These are phyloP conservation scores for Oncopodura yosiiana DNA, from an alignment of 1,140 invertebrate genomes.

Conservation along the genomic window DNA sequence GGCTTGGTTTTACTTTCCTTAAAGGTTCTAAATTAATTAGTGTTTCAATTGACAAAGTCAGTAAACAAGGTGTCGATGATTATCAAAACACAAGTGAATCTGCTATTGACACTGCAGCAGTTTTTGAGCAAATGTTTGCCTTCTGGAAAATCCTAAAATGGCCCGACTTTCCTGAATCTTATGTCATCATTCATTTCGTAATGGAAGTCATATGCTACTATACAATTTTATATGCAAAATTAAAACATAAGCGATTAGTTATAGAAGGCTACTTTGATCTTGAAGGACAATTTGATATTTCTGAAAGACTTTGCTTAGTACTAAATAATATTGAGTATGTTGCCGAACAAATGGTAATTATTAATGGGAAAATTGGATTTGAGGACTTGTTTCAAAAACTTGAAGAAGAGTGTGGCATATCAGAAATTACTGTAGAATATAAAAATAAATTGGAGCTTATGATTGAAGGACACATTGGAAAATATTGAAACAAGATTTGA, in stretches of 20 bases:
- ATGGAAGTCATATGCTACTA: constrained; percentile 27
- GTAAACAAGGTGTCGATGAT: not conserved
- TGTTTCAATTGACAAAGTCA: constrained; percentile 22
- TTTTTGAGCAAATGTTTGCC: constrained; percentile 19
- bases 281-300: constrained; percentile 26
- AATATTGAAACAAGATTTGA: too few relatives aligned
- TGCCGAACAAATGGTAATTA: too few relatives aligned
- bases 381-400: too few relatives aligned
- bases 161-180: constrained; percentile 26
- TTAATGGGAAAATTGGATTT: too few relatives aligned
- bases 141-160: constrained; percentile 29
- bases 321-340: constrained; percentile 33
- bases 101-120: constrained; percentile 24
- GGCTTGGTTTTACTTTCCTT: constrained; percentile 31
- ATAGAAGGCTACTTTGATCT: constrained; percentile 32
- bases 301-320: constrained; percentile 28
- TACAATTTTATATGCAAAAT: constrained; percentile 19
- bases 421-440: too few relatives aligned
- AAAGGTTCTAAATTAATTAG: constrained; percentile 19
- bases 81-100: constrained; percentile 17
- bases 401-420: too few relatives aligned
- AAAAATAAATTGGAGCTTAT: too few relatives aligned
- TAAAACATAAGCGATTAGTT: constrained; percentile 23
- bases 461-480: too few relatives aligned
- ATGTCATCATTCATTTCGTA: constrained; percentile 24